phyloP scores from a whole-genome alignment of 2,797 vertebrate species.

The Lacerta viridis region DNA sequence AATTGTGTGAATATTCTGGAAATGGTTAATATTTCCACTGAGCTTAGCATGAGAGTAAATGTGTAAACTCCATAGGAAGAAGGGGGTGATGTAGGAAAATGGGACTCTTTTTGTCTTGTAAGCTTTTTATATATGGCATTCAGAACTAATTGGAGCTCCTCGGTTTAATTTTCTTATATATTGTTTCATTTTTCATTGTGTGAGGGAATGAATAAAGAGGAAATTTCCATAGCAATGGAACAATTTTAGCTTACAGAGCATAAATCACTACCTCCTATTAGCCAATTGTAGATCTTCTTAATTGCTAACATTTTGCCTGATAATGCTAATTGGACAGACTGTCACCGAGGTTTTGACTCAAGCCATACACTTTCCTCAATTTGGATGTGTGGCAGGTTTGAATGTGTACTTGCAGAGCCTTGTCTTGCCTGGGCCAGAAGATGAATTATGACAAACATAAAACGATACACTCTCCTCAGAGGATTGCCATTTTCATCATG shows the following conservation, averaged over 20 bases:
- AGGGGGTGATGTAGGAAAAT: background rate
- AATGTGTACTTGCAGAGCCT: background rate
- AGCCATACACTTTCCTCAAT: background rate
- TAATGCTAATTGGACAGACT: slow-evolving; percentile 34
- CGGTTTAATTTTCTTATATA: slow-evolving; percentile 21
- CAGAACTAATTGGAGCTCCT: slow-evolving; percentile 27
- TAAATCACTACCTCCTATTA: slow-evolving; percentile 32
- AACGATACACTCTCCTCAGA: background rate
- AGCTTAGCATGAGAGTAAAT: slow-evolving; percentile 19
- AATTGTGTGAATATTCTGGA: slow-evolving; percentile 24
- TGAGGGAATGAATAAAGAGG: background rate
- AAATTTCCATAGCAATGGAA: slow-evolving; percentile 20
- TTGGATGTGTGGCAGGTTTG: background rate
- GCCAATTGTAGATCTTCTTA: slow-evolving; percentile 21
- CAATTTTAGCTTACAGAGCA: slow-evolving; percentile 27
- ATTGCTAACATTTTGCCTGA: slow-evolving; percentile 31
- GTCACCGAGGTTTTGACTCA: slow-evolving; percentile 11
- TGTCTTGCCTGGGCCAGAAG: background rate
- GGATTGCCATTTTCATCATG: background rate
- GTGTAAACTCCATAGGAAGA: background rate
- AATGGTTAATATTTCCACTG: slow-evolving; percentile 20
- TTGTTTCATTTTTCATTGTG: slow-evolving; percentile 16
- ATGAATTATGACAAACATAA: slow-evolving; percentile 34
- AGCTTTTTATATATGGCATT: slow-evolving; percentile 8
- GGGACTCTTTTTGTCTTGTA: background rate